These are phyloP conservation scores for Drosophila setifemur DNA, from an alignment of 1,140 invertebrate genomes.

Conservation along the genomic window DNA sequence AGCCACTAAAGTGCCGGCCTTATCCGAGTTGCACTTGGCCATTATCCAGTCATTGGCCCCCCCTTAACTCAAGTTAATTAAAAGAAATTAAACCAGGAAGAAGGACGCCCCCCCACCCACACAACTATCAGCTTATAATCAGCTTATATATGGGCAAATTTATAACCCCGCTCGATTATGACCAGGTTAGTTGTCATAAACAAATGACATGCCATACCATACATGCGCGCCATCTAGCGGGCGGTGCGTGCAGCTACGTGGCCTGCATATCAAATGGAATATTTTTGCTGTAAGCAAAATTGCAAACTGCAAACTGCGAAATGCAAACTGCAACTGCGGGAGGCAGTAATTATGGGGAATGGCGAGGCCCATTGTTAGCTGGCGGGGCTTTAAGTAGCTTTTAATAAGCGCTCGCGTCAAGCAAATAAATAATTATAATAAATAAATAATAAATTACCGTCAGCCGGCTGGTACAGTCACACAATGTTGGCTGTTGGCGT, in stretches of 20 bases:
- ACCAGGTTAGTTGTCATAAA: constrained; percentile 38
- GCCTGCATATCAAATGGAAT: constrained; percentile 36
- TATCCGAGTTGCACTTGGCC: constrained; percentile 6
- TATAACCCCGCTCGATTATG: constrained; percentile 65
- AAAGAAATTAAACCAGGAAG: neutral
- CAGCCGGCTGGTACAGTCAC: constrained; percentile 20
- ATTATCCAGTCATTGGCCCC: constrained; percentile 38
- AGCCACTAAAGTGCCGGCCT: constrained; percentile 27
- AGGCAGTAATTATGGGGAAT: constrained; percentile 1
- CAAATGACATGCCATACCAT: constrained; percentile 53
- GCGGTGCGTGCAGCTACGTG: constrained; percentile 39
- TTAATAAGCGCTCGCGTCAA: constrained; percentile 64
- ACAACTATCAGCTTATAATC: constrained; percentile 67
- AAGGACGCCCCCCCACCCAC: constrained; percentile 4
- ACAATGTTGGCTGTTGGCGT: constrained; percentile 19
- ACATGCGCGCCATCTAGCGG: constrained; percentile 32
- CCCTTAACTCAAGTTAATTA: constrained; percentile 35
- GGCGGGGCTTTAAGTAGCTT: constrained; percentile 60
- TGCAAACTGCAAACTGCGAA: constrained; percentile 40
- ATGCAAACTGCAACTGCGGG: neutral
- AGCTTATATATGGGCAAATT: constrained; percentile 67
- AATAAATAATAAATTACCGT: constrained; percentile 69
- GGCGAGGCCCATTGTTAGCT: constrained; percentile 51
- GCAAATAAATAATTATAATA: constrained; percentile 80
- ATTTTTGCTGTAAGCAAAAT: constrained; percentile 17